These are phyloP conservation scores for Drosophila buzzatii DNA, from an alignment of 2,888 invertebrate species.

Conservation along the genomic window DNA sequence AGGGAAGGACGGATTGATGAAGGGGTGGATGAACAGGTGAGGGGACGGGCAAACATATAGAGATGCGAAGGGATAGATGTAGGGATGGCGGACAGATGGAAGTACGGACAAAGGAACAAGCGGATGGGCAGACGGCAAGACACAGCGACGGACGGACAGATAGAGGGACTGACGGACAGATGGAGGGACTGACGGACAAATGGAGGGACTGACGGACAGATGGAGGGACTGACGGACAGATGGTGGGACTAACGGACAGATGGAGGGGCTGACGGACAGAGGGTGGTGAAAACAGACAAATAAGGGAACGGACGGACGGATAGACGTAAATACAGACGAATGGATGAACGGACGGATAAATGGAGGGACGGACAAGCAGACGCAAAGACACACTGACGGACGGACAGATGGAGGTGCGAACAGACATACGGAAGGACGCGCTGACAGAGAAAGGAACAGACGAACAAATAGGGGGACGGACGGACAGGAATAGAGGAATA, in stretches of 20 bases:
- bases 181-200: too few species aligned
- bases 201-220: neutral
- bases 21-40: too few species aligned
- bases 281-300: neutral
- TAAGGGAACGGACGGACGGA: too few species aligned
- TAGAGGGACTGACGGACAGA: neutral
- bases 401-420: neutral
- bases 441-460: too few species aligned
- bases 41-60: too few species aligned
- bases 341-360: neutral
- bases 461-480: too few species aligned
- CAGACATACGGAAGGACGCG: too few species aligned
- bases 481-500: neutral
- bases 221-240: neutral
- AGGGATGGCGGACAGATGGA: neutral
- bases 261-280: neutral
- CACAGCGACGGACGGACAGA: too few species aligned
- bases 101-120: neutral
- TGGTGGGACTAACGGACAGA: too few species aligned
- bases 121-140: neutral
- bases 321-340: rapidly evolving
- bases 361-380: neutral
- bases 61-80: too few species aligned
- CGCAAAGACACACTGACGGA: too few species aligned
- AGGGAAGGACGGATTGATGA: too few species aligned